A percentile compares a stretch with the other conserved stretches of the same genome.
phyloP scores from a whole-genome alignment of 2,888 invertebrate species.

The Pediacus dermestoides region DNA sequence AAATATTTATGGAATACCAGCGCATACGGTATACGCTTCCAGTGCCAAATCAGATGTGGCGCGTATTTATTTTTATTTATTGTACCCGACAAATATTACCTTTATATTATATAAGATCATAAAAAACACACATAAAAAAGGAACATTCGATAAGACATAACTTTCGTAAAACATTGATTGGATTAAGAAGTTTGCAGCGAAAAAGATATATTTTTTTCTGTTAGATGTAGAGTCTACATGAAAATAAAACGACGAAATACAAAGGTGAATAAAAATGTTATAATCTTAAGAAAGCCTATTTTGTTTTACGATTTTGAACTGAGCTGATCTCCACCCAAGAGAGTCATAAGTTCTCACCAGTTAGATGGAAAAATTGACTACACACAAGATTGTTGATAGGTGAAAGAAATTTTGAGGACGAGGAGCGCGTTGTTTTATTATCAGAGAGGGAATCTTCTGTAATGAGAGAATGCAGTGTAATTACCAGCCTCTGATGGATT shows the following conservation, averaged over 20 bases:
- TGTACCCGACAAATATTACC: too few species aligned
- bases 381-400: slow-evolving; percentile 19
- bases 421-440: slow-evolving; percentile 30
- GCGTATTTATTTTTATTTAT: too few species aligned
- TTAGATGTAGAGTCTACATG: too few species aligned
- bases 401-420: slow-evolving; percentile 12
- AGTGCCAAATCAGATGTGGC: too few species aligned
- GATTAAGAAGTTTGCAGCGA: too few species aligned
- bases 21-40: too few species aligned
- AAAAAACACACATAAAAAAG: too few species aligned
- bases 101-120: too few species aligned
- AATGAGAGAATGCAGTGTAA: slow-evolving; percentile 32
- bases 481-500: slow-evolving; percentile 37
- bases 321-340: slow-evolving; percentile 25
- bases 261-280: slow-evolving; percentile 18
- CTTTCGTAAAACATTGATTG: too few species aligned
- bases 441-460: slow-evolving; percentile 31
- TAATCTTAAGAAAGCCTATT: slow-evolving; percentile 27
- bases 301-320: slow-evolving; percentile 25
- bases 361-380: slow-evolving; percentile 33
- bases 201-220: too few species aligned
- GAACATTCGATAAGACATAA: too few species aligned
- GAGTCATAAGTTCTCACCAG: slow-evolving; percentile 28
- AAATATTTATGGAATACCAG: too few species aligned
- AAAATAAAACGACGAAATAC: slow-evolving; percentile 11